A percentile compares a stretch with the other conserved stretches of the same genome.
phyloP scores from a whole-genome alignment of 1,140 invertebrate species.

The Streblospio benedicti region DNA sequence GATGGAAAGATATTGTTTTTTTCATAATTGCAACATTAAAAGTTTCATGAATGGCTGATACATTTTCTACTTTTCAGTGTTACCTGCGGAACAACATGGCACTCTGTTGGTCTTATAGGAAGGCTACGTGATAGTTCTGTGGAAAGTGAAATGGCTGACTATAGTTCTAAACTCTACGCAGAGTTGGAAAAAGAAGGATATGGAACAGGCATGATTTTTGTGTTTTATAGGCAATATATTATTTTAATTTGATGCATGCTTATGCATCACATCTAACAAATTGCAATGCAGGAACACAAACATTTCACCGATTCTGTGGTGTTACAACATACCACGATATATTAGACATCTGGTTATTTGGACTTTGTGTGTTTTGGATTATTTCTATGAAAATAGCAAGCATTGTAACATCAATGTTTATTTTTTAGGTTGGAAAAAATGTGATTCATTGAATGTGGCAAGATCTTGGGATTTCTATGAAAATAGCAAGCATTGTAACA shows the following conservation, averaged over 20 bases:
- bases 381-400: neutral
- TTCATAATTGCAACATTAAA: neutral
- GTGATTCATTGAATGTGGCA: neutral
- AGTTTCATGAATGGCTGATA: neutral
- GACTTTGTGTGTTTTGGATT: neutral
- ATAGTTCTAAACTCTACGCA: conserved; percentile 75
- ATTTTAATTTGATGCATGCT: too few relatives aligned
- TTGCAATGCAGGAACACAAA: neutral
- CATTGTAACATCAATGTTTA: neutral
- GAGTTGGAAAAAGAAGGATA: conserved; percentile 67
- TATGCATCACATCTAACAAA: too few relatives aligned
- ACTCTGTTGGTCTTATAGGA: conserved; percentile 74
- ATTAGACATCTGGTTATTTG: neutral
- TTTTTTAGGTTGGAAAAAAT: neutral
- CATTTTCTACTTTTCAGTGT: conserved; percentile 53
- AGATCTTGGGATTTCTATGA: neutral
- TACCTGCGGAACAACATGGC: conserved; percentile 75
- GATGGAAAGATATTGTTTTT: conserved; percentile 67
- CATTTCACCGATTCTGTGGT: neutral
- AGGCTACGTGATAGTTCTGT: conserved; percentile 70
- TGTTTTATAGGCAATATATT: conserved; percentile 5
- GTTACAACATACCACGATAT: neutral
- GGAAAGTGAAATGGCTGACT: conserved; percentile 72
- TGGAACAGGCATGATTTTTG: conserved; percentile 51
- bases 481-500: neutral